Percentiles rank a stretch among this genome's conserved stretches.
Conservation (phyloP, 92 coral and sea anemone genomes). For the Phenganax stokvisi region DNA sequence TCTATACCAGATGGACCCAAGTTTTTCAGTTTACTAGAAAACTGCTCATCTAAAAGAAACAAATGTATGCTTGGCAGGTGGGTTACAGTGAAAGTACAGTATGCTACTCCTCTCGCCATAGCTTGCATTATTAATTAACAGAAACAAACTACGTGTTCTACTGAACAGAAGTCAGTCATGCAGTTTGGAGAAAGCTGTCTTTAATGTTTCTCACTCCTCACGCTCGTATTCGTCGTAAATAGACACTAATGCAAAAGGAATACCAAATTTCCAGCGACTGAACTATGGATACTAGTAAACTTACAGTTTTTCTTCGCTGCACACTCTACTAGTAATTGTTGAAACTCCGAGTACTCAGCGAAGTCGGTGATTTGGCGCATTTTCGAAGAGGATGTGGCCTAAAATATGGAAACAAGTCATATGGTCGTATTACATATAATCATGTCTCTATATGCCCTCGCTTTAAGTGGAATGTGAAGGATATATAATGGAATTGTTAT, state of each 20-base stretch:
- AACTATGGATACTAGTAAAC: slow-evolving; percentile 27
- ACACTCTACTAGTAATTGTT: slow-evolving; percentile 51
- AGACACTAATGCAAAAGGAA: background rate
- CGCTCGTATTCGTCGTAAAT: too few species aligned
- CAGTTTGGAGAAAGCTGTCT: too few species aligned
- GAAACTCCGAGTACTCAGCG: slow-evolving; percentile 75
- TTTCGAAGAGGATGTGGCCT: slow-evolving; percentile 18
- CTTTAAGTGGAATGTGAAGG: too few species aligned
- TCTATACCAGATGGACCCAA: slow-evolving; percentile 95
- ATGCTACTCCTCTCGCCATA: background rate
- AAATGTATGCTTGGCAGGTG: background rate
- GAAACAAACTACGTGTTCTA: too few species aligned
- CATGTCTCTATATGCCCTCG: too few species aligned
- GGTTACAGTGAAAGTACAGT: background rate
- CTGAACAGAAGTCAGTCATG: too few species aligned
- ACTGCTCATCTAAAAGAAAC: slow-evolving; percentile 55
- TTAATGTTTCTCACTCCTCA: too few species aligned
- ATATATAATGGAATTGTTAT: slow-evolving; percentile 17
- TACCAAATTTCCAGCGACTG: background rate
- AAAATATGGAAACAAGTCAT: background rate
- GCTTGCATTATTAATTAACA: too few species aligned
- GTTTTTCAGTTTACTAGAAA: slow-evolving; percentile 57
- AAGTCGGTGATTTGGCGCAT: slow-evolving; percentile 47
- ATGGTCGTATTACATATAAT: background rate
- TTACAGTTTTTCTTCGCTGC: slow-evolving; percentile 59